A percentile compares a stretch with the other conserved stretches of the same genome.
phyloP scores from a whole-genome alignment of 2,888 invertebrate species.

The Octodonta nipae region DNA sequence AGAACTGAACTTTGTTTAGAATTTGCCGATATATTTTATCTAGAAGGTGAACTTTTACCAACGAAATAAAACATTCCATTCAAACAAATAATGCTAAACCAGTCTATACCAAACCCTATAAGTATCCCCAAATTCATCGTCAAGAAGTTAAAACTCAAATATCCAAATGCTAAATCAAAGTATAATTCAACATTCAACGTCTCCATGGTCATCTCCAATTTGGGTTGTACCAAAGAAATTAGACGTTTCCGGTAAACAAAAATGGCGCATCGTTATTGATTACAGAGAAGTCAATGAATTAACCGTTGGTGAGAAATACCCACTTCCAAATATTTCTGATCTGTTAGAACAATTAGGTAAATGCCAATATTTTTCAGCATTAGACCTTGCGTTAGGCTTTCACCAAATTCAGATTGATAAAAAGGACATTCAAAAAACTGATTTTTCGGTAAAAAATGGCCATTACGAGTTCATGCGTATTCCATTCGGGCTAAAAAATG shows the following conservation, averaged over 20 bases:
- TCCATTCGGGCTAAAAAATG: conserved; percentile 20
- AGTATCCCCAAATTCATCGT: neutral
- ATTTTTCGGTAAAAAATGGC: conserved; percentile 16
- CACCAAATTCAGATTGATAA: conserved; percentile 18
- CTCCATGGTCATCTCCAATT: conserved; percentile 10
- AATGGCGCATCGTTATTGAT: conserved; percentile 13
- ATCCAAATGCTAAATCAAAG: neutral
- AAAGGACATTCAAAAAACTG: conserved; percentile 18
- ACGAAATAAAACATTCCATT: neutral
- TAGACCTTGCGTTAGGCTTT: conserved; percentile 19
- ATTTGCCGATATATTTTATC: neutral
- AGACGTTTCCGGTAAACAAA: conserved; percentile 12
- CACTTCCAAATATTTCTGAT: conserved; percentile 24
- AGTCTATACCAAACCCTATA: neutral
- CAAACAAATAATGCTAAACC: neutral
- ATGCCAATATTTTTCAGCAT: conserved; percentile 18
- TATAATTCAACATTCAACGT: neutral
- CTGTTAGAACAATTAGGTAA: conserved; percentile 20
- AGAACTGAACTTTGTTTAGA: neutral
- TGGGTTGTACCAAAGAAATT: conserved; percentile 17
- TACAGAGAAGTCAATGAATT: conserved; percentile 10
- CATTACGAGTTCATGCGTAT: conserved; percentile 19
- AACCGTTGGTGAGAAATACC: conserved; percentile 20
- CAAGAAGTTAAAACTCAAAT: neutral
- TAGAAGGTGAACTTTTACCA: neutral